Conservation (phyloP, 2,888 invertebrate genomes). For the Horisme vitalbata region DNA sequence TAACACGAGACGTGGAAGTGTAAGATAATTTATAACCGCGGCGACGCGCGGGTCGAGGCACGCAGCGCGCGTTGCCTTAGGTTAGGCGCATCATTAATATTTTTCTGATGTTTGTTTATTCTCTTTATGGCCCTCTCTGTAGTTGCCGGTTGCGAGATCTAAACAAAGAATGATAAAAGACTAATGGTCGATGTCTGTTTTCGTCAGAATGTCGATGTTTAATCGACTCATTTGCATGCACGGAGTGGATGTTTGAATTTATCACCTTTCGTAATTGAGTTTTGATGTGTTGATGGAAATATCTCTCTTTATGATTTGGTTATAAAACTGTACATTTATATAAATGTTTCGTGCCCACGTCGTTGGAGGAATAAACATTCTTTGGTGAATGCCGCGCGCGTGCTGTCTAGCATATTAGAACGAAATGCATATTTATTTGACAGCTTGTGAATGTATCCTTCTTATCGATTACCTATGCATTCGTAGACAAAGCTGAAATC, state of each 20-base stretch:
- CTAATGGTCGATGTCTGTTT: slow-evolving; percentile 73
- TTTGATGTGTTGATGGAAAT: slow-evolving; percentile 60
- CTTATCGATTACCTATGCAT: too few relatives aligned
- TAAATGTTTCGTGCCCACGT: slow-evolving; percentile 38
- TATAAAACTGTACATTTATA: slow-evolving; percentile 54
- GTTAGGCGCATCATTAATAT: slow-evolving; percentile 81
- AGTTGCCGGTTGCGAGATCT: slow-evolving; percentile 64
- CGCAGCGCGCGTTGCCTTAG: slow-evolving; percentile 66
- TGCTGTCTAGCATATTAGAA: slow-evolving; percentile 6
- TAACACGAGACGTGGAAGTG: slow-evolving; percentile 71
- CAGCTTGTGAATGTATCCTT: too few relatives aligned
- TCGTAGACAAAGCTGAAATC: background rate
- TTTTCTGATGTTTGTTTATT: slow-evolving; percentile 77
- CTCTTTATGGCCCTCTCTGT: slow-evolving; percentile 66
- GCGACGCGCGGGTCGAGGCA: slow-evolving; percentile 59
- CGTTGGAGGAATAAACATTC: slow-evolving; percentile 19
- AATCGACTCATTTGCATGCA: slow-evolving; percentile 74
- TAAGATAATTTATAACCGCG: slow-evolving; percentile 74
- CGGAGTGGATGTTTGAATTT: slow-evolving; percentile 60
- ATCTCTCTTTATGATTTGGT: slow-evolving; percentile 54
- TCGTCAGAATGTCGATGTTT: slow-evolving; percentile 71
- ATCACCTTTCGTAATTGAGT: slow-evolving; percentile 63
- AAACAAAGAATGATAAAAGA: slow-evolving; percentile 79
- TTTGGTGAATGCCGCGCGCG: slow-evolving; percentile 19
- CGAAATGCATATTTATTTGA: too few relatives aligned